Conservation (phyloP, 2,113 vertebrate genomes). For the Oenanthe melanoleuca region DNA sequence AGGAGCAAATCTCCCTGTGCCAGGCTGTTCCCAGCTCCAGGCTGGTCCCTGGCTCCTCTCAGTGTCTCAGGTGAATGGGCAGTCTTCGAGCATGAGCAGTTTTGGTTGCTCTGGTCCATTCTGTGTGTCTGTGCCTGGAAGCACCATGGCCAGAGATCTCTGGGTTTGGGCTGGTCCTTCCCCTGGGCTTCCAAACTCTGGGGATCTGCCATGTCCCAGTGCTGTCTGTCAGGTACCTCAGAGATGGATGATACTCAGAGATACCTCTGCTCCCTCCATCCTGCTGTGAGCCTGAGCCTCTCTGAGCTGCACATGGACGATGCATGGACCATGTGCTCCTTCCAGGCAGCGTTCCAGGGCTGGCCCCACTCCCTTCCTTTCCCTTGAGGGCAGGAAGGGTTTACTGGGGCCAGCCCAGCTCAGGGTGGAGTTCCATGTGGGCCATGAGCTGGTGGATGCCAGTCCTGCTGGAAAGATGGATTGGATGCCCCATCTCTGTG, state of each 20-base stretch:
- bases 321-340: not conserved
- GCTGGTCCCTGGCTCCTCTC: not conserved
- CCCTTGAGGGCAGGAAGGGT: not conserved
- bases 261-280: rapidly evolving
- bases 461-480: not conserved
- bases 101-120: not conserved
- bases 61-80: not conserved
- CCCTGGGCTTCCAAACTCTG: not conserved
- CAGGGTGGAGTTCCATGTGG: not conserved
- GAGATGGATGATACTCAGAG: not conserved
- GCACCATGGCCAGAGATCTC: not conserved
- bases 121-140: not conserved
- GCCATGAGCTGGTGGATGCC: not conserved
- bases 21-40: not conserved
- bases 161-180: not conserved
- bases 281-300: not conserved
- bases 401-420: not conserved
- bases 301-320: rapidly evolving
- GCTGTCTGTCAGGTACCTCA: rapidly evolving
- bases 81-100: not conserved
- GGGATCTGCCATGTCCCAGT: not conserved
- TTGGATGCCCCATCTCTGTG: not conserved
- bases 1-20: not conserved
- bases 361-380: not conserved
- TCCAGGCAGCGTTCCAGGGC: not conserved